phyloP scores from a whole-genome alignment of 2,888 invertebrate species.

The Erannis defoliaria region DNA sequence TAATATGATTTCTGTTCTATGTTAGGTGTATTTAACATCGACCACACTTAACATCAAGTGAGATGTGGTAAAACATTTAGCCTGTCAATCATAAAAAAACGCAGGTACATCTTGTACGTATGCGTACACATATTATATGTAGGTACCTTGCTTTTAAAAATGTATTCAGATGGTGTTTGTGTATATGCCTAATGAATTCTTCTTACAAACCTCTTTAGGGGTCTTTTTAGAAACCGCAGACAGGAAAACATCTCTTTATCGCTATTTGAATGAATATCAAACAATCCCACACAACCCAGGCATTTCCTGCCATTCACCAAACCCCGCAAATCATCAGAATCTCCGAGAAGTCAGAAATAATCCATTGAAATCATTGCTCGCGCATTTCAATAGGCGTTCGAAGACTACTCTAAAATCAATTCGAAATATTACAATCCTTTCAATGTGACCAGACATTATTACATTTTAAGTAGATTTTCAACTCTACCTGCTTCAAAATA shows the following conservation, averaged over 20 bases:
- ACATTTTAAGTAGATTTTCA: background rate
- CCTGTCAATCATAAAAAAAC: too few species aligned
- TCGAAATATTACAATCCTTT: constrained; percentile 48
- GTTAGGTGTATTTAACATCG: too few species aligned
- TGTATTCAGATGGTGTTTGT: too few species aligned
- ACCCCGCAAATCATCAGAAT: constrained; percentile 20
- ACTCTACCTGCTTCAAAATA: constrained; percentile 11
- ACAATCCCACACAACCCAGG: constrained; percentile 14
- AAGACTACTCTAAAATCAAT: constrained; percentile 56
- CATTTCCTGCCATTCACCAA: constrained; percentile 33
- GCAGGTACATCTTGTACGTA: too few species aligned
- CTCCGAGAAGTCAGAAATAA: constrained; percentile 12
- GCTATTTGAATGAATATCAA: constrained; percentile 9
- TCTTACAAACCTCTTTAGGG: background rate
- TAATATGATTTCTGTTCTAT: too few species aligned
- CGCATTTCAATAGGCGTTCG: constrained; percentile 52
- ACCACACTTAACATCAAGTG: too few species aligned
- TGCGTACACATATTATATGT: too few species aligned
- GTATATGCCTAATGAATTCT: background rate
- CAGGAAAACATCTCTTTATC: constrained; percentile 2
- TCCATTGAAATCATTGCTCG: constrained; percentile 50
- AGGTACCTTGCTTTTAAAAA: too few species aligned
- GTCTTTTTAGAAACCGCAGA: background rate
- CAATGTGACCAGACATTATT: constrained; percentile 29
- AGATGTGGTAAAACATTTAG: too few species aligned